Evolutionary conservation across 1,140 invertebrate genomes (phyloP).

Genomic region (Medauroidea extradentata): DNA sequence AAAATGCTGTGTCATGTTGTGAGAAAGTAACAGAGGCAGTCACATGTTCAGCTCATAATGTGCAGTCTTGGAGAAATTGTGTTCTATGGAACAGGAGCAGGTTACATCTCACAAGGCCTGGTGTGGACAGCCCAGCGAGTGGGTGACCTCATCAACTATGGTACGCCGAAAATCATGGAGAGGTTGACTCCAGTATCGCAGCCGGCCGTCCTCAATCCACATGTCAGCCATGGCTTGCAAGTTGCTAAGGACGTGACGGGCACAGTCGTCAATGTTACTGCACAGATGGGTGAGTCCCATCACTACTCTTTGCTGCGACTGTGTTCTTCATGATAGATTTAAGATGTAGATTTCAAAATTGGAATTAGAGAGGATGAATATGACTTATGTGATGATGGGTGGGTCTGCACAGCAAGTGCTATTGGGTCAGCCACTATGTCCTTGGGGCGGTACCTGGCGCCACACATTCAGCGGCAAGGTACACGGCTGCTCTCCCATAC

Average conservation of each 20-base stretch:
- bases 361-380: no score
- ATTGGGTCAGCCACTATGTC: constrained; percentile 58
- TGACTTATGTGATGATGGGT: no score
- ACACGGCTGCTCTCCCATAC: constrained; percentile 52
- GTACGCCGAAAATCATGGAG: constrained; percentile 56
- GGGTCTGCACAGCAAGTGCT: constrained; percentile 48
- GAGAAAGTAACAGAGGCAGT: no score
- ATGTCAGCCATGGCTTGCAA: constrained; percentile 52
- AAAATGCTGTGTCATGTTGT: no score
- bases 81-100: constrained; percentile 48
- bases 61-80: neutral
- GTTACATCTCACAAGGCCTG: constrained; percentile 58
- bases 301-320: neutral
- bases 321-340: constrained; percentile 19
- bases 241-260: constrained; percentile 58
- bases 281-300: constrained; percentile 49
- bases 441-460: constrained; percentile 57
- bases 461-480: constrained; percentile 60
- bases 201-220: constrained; percentile 41
- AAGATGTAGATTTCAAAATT: no score
- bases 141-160: constrained; percentile 52
- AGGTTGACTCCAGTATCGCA: constrained; percentile 47
- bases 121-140: constrained; percentile 61
- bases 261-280: constrained; percentile 56
- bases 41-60: neutral